A percentile compares a stretch with the other conserved stretches of the same genome.
Evolutionary conservation across 2,113 vertebrate species (phyloP).

Genomic region (Acanthochromis polyacanthus): DNA sequence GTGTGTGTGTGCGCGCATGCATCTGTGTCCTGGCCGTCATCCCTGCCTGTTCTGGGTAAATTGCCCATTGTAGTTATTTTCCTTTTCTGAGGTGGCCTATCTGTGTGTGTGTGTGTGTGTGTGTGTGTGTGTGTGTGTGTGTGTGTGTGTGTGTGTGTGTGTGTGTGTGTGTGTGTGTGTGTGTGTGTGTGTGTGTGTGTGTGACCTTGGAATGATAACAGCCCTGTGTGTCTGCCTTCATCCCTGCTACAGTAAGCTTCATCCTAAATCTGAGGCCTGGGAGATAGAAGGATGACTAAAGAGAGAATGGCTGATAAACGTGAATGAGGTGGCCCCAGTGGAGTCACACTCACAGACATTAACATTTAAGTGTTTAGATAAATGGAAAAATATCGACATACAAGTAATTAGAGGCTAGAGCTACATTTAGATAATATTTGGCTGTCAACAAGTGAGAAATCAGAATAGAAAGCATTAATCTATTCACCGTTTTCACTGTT

Average conservation of each 20-base stretch:
- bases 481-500: constrained; percentile 8
- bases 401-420: not conserved
- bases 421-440: not conserved
- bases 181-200: constrained; percentile 18
- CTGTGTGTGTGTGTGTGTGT: constrained; percentile 39
- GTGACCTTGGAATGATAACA: constrained; percentile 75
- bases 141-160: constrained; percentile 37
- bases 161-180: constrained; percentile 23
- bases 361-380: not conserved
- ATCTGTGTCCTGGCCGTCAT: constrained; percentile 74
- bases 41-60: constrained; percentile 78
- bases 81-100: constrained; percentile 69
- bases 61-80: constrained; percentile 83
- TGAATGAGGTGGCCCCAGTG: not conserved
- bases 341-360: not conserved
- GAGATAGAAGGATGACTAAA: constrained; percentile 26
- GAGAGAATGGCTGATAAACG: constrained; percentile 10
- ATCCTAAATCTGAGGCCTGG: constrained; percentile 36
- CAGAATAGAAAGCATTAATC: not conserved
- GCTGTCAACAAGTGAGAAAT: constrained; percentile 11
- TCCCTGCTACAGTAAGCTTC: constrained; percentile 36
- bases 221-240: constrained; percentile 30
- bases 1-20: constrained; percentile 22
- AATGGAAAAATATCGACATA: not conserved
- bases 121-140: constrained; percentile 53